Conservation (phyloP, 2,797 vertebrate species). For the Labeo calbasu region DNA sequence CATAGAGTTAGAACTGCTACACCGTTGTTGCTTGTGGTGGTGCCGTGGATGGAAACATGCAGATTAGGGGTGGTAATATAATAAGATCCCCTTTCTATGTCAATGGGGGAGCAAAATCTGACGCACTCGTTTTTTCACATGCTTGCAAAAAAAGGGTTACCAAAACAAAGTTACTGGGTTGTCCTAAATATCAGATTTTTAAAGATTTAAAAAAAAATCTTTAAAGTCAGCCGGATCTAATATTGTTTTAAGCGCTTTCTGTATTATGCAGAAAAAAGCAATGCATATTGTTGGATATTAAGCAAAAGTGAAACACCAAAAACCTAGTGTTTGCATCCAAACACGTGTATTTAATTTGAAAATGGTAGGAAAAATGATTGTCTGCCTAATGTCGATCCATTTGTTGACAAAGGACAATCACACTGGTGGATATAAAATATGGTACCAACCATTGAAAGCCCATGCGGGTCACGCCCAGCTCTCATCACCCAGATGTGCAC, state of each 20-base stretch:
- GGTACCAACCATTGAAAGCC: constrained; percentile 18
- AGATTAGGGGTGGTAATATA: no score
- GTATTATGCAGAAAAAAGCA: background rate
- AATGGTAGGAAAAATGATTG: background rate
- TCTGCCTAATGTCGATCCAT: constrained; percentile 3
- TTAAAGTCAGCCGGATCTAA: background rate
- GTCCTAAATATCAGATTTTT: no score
- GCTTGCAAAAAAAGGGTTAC: no score
- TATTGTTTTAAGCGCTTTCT: background rate
- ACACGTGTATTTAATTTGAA: constrained; percentile 21
- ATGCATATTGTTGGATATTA: constrained; percentile 1
- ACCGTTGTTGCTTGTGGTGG: no score
- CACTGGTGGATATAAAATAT: constrained; percentile 28
- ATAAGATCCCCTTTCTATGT: no score
- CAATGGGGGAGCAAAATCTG: no score
- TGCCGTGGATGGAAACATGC: no score
- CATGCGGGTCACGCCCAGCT: constrained; percentile 32
- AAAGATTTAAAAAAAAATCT: no score
- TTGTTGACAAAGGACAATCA: constrained; percentile 42
- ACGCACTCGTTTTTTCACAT: no score
- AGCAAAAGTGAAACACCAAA: constrained; percentile 12
- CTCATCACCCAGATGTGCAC: constrained; percentile 49
- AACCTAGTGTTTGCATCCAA: constrained; percentile 11
- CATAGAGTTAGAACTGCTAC: no score
- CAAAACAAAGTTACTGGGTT: no score